phyloP scores from a whole-genome alignment of 2,888 invertebrate species.

The Sphinx pinastri region DNA sequence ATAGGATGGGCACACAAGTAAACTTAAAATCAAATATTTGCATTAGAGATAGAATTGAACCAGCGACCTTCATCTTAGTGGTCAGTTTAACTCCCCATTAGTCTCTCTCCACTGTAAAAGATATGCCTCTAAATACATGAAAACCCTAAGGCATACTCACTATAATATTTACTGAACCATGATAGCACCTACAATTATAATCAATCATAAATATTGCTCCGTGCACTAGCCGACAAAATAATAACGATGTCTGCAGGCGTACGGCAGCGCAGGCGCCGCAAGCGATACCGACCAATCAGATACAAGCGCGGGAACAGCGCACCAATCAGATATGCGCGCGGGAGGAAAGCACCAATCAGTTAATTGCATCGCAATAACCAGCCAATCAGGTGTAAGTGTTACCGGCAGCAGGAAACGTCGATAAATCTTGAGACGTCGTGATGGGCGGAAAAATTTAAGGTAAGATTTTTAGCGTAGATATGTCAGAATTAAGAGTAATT shows the following conservation, averaged over 20 bases:
- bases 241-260: conserved; percentile 39
- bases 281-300: conserved; percentile 42
- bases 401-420: conserved; percentile 28
- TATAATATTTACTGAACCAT: conserved; percentile 34
- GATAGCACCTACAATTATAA: conserved; percentile 44
- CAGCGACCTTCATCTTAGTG: too few species aligned
- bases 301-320: conserved; percentile 27
- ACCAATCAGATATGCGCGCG: conserved; percentile 39
- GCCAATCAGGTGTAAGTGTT: conserved; percentile 31
- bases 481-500: too few species aligned
- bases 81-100: too few species aligned
- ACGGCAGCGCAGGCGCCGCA: conserved; percentile 40
- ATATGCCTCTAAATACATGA: neutral
- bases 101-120: too few species aligned
- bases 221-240: conserved; percentile 36
- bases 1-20: too few species aligned
- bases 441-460: conserved; percentile 31
- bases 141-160: neutral
- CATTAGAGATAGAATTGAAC: too few species aligned
- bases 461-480: neutral
- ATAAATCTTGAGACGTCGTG: conserved; percentile 29
- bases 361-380: conserved; percentile 30
- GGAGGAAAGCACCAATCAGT: conserved; percentile 25
- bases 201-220: conserved; percentile 41
- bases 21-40: too few species aligned